Evolutionary conservation across 1,140 invertebrate species (phyloP), one percentile per base, ranked within the genome.

Genomic region (Penaeus vannamei): DNA sequence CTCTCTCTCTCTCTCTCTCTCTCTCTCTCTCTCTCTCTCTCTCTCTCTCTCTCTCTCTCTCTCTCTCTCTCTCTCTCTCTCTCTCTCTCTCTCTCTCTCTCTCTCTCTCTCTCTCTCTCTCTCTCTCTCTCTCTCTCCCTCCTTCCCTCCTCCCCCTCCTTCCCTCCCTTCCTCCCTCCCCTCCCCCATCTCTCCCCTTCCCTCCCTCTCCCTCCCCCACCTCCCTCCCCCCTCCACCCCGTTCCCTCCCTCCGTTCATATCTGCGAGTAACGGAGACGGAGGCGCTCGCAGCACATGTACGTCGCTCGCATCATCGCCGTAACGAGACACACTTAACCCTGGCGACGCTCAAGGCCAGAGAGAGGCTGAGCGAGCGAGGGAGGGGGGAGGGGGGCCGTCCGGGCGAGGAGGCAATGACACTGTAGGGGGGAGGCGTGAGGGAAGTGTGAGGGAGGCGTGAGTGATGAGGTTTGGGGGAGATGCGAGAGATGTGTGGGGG

Each of bases 41-140:
- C 32, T 79, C 76, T 79, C 76, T 36, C 80, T 46, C 53, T 59
- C 80, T 82, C 42, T 53, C 29, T 82, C 80, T 53, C 42, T 82
- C 36, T 53, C 36, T 53, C 26, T 66, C 22, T 66, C 64, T 3
- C 22, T 23, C 64, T 8, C 22, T 23, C 64, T 12, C 32, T 4
- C 22, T 26, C 76, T 2, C 5, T 14, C 36, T 7, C n/a, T 22
- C 76, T 10, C 19, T 36, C 23, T 0, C 76, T 29, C 76, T 22
- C 26, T 46, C 26, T 1, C 26, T 17, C n/a, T 7, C 76, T 26
- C 1, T 10, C n/a, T 2, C n/a, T 4, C 22, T 2, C 32, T 14
- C 36, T 79, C n/a, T 14, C n/a, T 7, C n/a, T 36, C n/a, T 26
- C n/a, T 17, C 22, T 20, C 32, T 8, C 32, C n/a, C 3, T 8